These are phyloP conservation scores for Meteorus sp. DNA, from an alignment of 1,140 invertebrate species.

Conservation along the genomic window DNA sequence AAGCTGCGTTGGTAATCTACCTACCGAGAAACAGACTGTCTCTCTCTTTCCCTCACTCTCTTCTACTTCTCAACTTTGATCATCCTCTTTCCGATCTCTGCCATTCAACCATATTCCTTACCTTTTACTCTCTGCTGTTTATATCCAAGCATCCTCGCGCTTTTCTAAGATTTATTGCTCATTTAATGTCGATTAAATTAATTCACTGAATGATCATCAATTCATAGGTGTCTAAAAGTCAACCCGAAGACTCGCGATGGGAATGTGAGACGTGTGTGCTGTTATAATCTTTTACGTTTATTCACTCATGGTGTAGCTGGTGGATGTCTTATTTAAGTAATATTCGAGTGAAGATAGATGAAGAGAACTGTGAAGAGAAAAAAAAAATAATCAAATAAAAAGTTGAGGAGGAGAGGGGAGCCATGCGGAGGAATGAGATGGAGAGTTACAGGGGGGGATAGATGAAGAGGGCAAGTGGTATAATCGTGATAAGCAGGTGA, in stretches of 20 bases:
- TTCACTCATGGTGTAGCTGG: too few species aligned
- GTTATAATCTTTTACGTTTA: neutral
- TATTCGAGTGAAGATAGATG: slow-evolving; percentile 22
- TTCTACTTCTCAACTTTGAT: neutral
- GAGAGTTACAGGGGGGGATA: slow-evolving; percentile 25
- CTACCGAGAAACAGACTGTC: slow-evolving; percentile 39
- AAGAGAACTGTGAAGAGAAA: too few species aligned
- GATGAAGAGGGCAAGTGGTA: slow-evolving; percentile 47
- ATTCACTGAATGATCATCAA: slow-evolving; percentile 15
- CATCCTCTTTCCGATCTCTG: slow-evolving; percentile 27
- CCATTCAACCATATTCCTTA: slow-evolving; percentile 12
- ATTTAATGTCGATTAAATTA: slow-evolving; percentile 17
- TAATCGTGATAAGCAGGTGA: slow-evolving; percentile 62
- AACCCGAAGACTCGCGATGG: neutral
- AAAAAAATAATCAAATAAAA: too few species aligned
- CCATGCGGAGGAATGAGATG: slow-evolving; percentile 18
- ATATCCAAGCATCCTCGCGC: slow-evolving; percentile 1
- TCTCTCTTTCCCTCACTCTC: slow-evolving; percentile 19
- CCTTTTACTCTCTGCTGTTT: slow-evolving; percentile 6
- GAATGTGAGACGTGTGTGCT: slow-evolving; percentile 5
- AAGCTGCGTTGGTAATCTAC: slow-evolving; percentile 45
- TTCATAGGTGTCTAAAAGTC: slow-evolving; percentile 10
- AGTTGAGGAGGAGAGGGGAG: too few species aligned
- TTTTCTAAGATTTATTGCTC: slow-evolving; percentile 2
- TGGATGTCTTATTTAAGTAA: slow-evolving; percentile 38